Base-by-base conservation (phyloP, 2,797 vertebrate species). In the Fistularia tabacaria region DNA sequence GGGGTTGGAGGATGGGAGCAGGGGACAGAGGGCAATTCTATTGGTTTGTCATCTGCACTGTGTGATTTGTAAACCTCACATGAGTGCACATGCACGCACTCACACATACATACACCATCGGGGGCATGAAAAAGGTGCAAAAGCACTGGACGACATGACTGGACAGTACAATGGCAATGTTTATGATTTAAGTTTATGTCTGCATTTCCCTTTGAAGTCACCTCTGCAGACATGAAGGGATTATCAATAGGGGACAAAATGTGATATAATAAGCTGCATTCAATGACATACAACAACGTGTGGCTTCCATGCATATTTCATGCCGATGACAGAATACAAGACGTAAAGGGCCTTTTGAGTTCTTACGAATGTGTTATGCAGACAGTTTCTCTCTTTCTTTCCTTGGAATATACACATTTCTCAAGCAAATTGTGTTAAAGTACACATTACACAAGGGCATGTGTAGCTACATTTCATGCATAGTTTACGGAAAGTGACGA, bases 151-250 rank as follows among this genome's bases (percentile, higher is more conserved):
- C 66, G 73, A n/a, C n/a, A n/a, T 81, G 81, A 86, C 74, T 11
- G 70, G 80, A 74, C 70, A 57, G 69, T 57, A 59, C 64, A 84
- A 85, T 52, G 43, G 69, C 66, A 45, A 40, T 59, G 75, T 77
- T 84, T 78, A 70, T 71, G 70, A 77, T 77, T 72, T 73, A 75
- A 73, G 59, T 64, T 78, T 58, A 80, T 63, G 64, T 62, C 65
- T 55, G 66, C 55, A 73, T 69, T 85, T n/a, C 73, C 81, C 82
- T 84, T 81, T 83, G 75, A 75, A 79, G 73, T 88, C 76, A 84
- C 83, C 80, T 87, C 82, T 76, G 64, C 40, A 65, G 71, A 70
- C 64, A 76, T 8, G 43, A 47, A 66, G 10, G 51, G 64, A 62
- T 50, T 74, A 70, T 75, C 66, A 71, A 81, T 73, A 71, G 72